Conservation (phyloP, 1,140 invertebrate genomes). For the Philopotamus ludificatus region DNA sequence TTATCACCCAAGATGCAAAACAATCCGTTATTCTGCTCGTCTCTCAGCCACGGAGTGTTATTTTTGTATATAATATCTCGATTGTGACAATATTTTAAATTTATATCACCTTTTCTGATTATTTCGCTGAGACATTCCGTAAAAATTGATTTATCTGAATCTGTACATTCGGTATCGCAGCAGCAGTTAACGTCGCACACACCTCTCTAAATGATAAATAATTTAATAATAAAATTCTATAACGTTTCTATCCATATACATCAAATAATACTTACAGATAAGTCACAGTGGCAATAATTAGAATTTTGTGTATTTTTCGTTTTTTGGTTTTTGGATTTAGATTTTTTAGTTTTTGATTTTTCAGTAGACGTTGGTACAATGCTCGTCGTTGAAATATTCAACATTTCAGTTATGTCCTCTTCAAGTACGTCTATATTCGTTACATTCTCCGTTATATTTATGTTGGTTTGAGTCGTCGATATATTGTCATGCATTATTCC, state of each 20-base stretch:
- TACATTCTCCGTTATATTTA: conserved; percentile 44
- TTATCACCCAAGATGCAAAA: conserved; percentile 64
- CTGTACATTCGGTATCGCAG: conserved; percentile 68
- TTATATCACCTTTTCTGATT: conserved; percentile 40
- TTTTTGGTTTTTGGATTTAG: conserved; percentile 23
- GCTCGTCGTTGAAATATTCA: conserved; percentile 48
- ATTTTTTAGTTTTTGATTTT: conserved; percentile 13
- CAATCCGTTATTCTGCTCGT: conserved; percentile 51
- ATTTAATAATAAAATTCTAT: not conserved
- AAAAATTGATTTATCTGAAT: conserved; percentile 59
- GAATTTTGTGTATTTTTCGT: not conserved
- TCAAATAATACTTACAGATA: conserved; percentile 47
- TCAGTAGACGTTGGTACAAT: conserved; percentile 40
- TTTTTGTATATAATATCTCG: conserved; percentile 50
- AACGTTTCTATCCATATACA: not conserved
- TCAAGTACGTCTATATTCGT: conserved; percentile 41
- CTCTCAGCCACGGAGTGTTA: conserved; percentile 49
- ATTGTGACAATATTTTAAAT: conserved; percentile 50
- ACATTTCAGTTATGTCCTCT: conserved; percentile 45
- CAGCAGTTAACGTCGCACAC: conserved; percentile 75
- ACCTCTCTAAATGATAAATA: conserved; percentile 50
- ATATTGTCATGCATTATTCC: conserved; percentile 15
- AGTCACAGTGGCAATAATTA: conserved; percentile 53
- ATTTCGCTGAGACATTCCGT: conserved; percentile 51
- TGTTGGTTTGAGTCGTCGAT: conserved; percentile 19